These are phyloP conservation scores for Drosophila suzukii DNA, from an alignment of 1,140 invertebrate species.

Conservation along the genomic window DNA sequence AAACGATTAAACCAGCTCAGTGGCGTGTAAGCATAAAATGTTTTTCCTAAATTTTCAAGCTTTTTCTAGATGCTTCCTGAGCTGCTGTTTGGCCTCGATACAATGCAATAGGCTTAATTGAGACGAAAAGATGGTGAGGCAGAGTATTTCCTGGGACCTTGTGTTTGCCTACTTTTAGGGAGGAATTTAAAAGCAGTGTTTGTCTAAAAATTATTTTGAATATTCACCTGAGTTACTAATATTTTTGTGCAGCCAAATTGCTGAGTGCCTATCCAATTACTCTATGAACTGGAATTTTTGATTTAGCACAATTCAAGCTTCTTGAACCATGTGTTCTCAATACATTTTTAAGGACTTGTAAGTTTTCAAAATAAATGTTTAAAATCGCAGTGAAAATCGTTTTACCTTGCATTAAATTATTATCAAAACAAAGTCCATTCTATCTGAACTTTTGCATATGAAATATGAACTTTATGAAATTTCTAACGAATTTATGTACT, in stretches of 20 bases:
- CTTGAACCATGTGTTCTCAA: too few relatives aligned
- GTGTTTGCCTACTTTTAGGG: background rate
- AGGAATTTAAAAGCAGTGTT: constrained; percentile 12
- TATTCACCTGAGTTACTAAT: background rate
- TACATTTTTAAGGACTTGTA: background rate
- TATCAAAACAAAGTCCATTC: background rate
- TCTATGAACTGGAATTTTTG: background rate
- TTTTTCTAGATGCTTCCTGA: constrained; percentile 3
- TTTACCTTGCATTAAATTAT: background rate
- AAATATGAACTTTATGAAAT: constrained; percentile 8
- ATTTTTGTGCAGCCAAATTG: background rate
- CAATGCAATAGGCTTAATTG: constrained; percentile 25
- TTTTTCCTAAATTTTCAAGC: constrained; percentile 30
- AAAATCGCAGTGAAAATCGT: too few relatives aligned
- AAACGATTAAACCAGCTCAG: constrained; percentile 28
- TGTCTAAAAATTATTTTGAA: background rate
- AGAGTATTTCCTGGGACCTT: background rate
- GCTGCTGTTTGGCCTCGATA: constrained; percentile 13
- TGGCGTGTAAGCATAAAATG: constrained; percentile 41
- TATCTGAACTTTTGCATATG: background rate
- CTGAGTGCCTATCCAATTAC: background rate
- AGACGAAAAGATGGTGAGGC: constrained; percentile 5
- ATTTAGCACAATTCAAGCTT: background rate
- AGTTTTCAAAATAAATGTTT: background rate
- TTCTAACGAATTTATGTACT: constrained; percentile 5